These are phyloP conservation scores for Amphiprion percula DNA, from an alignment of 2,113 vertebrate genomes.

Conservation along the genomic window DNA sequence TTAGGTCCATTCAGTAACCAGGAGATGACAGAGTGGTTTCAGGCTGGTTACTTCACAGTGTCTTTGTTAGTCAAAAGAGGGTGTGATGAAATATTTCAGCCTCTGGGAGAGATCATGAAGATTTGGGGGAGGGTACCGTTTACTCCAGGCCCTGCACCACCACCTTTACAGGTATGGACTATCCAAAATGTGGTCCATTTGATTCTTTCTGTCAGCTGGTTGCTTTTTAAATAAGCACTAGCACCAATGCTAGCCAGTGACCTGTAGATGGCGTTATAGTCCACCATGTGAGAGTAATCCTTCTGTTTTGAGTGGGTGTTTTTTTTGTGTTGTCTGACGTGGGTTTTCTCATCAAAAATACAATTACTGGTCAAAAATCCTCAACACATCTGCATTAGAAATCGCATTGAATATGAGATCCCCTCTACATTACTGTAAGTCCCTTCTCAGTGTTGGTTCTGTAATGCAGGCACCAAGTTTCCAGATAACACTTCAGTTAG, in stretches of 20 bases:
- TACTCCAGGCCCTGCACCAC: slow-evolving; percentile 89
- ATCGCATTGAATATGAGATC: too few species aligned
- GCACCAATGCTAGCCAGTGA: not conserved
- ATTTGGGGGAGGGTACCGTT: slow-evolving; percentile 98
- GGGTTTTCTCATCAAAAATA: too few species aligned
- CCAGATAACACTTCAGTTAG: too few species aligned
- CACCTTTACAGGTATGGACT: slow-evolving; percentile 90
- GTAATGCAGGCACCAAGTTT: too few species aligned
- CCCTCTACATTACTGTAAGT: too few species aligned
- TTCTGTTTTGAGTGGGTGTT: too few species aligned
- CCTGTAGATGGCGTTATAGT: slow-evolving; percentile 55
- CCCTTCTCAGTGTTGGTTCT: too few species aligned
- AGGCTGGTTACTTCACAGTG: slow-evolving; percentile 98
- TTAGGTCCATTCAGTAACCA: slow-evolving; percentile 97
- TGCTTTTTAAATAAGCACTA: slow-evolving; percentile 6
- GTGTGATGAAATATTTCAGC: slow-evolving; percentile 96
- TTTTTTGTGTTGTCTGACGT: too few species aligned
- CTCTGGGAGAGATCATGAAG: slow-evolving; percentile 96
- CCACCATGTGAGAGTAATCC: not conserved
- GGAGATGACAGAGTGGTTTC: slow-evolving; percentile 99
- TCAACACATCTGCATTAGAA: too few species aligned
- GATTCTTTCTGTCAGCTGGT: not conserved
- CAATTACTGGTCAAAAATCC: too few species aligned
- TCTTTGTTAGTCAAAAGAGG: slow-evolving; percentile 96
- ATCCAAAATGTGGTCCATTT: not conserved